Evolutionary conservation across 2,888 invertebrate genomes (phyloP).

Genomic region (Harpalus rubripes): DNA sequence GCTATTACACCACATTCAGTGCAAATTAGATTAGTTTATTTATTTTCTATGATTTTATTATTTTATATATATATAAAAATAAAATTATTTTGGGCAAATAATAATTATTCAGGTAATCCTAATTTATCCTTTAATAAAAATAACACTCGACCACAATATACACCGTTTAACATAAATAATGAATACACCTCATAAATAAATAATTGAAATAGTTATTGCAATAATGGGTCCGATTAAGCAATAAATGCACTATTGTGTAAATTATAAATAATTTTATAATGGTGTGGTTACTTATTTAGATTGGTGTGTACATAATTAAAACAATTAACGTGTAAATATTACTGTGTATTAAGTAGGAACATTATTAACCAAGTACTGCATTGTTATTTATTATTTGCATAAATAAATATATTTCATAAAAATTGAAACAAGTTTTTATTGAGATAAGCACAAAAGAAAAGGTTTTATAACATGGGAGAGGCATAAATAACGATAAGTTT

Average conservation of each 20-base stretch:
- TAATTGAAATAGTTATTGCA: background rate
- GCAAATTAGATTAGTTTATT: conserved; percentile 28
- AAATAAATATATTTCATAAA: conserved; percentile 51
- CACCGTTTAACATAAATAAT: background rate
- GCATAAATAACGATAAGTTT: conserved; percentile 28
- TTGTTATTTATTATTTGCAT: conserved; percentile 54
- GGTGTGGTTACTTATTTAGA: conserved; percentile 22
- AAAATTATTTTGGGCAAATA: conserved; percentile 10
- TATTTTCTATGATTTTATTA: conserved; percentile 16
- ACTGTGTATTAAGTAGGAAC: conserved; percentile 38
- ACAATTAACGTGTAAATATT: conserved; percentile 35
- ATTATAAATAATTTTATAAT: conserved; percentile 21
- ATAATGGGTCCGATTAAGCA: background rate
- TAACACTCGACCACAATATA: background rate
- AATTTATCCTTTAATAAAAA: conserved; percentile 7
- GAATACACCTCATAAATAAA: background rate
- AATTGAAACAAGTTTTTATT: conserved; percentile 27
- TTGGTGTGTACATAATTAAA: conserved; percentile 31
- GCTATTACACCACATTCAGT: conserved; percentile 10
- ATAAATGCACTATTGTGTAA: conserved; percentile 45
- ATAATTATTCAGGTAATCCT: background rate
- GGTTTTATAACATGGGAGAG: background rate
- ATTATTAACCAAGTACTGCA: conserved; percentile 37
- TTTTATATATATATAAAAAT: conserved; percentile 11
- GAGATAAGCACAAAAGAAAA: conserved; percentile 1